A percentile compares a stretch with the other conserved stretches of the same genome.
Evolutionary conservation across 2,797 vertebrate species (phyloP).

Genomic region (Mastacembelus armatus): DNA sequence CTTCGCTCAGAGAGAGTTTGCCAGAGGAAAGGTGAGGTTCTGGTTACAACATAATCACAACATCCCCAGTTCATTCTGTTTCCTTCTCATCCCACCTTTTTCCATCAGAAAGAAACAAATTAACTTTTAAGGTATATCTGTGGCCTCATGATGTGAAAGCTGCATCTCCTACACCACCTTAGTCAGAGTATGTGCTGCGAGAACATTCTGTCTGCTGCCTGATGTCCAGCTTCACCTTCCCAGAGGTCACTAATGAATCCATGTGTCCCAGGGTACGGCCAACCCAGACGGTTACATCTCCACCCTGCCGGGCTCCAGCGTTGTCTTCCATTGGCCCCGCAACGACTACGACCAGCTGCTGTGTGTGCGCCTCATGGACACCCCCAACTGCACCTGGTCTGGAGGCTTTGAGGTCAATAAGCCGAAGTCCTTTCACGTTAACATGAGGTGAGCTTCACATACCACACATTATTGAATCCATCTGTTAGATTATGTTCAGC

Average conservation of each 20-base stretch:
- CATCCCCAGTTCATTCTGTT: too few species aligned
- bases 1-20: conserved; percentile 96
- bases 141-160: too few species aligned
- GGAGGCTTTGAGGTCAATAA: conserved; percentile 99
- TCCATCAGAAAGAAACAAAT: too few species aligned
- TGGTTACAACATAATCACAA: neutral
- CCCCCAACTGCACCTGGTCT: conserved; percentile 93
- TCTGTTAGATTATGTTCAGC: too few species aligned
- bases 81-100: neutral
- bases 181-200: too few species aligned
- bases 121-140: too few species aligned
- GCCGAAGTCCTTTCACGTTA: conserved; percentile 95
- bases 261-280: conserved; percentile 84
- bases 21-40: conserved; percentile 91
- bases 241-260: neutral
- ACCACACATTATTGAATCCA: too few species aligned
- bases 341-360: conserved; percentile 96
- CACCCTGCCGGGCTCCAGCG: conserved; percentile 94
- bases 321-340: conserved; percentile 98
- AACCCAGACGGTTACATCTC: conserved; percentile 97
- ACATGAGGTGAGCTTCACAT: conserved; percentile 90
- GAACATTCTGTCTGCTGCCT: neutral
- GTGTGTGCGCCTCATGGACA: conserved; percentile 95
- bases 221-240: neutral
- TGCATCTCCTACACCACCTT: too few species aligned